phyloP scores from a whole-genome alignment of 2,113 vertebrate genomes.

The Phrynosoma platyrhinos region DNA sequence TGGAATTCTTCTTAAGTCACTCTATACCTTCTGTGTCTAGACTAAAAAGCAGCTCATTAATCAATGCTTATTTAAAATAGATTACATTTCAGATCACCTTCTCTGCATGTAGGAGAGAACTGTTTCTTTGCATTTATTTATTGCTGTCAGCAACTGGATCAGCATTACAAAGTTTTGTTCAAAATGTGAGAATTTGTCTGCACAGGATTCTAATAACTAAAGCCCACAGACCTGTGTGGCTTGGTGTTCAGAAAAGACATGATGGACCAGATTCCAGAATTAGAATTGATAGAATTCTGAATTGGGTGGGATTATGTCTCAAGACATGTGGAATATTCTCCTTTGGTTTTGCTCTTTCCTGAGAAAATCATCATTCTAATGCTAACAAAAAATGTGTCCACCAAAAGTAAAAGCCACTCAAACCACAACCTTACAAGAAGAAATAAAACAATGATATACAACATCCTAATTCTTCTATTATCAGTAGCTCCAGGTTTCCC shows the following conservation, averaged over 20 bases:
- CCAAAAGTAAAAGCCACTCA: neutral
- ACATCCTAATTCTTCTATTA: neutral
- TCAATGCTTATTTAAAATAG: slow-evolving; percentile 41
- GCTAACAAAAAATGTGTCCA: neutral
- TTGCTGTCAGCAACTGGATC: neutral
- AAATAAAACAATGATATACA: neutral
- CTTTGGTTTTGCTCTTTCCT: neutral
- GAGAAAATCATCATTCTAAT: neutral
- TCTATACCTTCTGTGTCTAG: slow-evolving; percentile 9
- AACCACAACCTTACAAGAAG: neutral
- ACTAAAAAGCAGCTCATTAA: slow-evolving; percentile 31
- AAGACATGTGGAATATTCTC: neutral
- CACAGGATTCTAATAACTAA: neutral
- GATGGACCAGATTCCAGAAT: neutral
- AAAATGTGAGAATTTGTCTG: neutral
- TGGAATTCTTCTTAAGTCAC: slow-evolving; percentile 24
- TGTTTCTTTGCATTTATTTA: slow-evolving; percentile 14
- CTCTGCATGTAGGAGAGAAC: slow-evolving; percentile 5
- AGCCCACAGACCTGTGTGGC: rapidly evolving
- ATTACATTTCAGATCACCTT: slow-evolving; percentile 29
- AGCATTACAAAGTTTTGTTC: slow-evolving; percentile 23
- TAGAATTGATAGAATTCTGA: neutral
- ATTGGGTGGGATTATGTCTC: neutral
- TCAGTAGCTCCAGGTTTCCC: neutral
- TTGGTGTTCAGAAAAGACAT: neutral